Conservation (phyloP, 2,113 vertebrate genomes). For the Ceuthmochares aereus region DNA sequence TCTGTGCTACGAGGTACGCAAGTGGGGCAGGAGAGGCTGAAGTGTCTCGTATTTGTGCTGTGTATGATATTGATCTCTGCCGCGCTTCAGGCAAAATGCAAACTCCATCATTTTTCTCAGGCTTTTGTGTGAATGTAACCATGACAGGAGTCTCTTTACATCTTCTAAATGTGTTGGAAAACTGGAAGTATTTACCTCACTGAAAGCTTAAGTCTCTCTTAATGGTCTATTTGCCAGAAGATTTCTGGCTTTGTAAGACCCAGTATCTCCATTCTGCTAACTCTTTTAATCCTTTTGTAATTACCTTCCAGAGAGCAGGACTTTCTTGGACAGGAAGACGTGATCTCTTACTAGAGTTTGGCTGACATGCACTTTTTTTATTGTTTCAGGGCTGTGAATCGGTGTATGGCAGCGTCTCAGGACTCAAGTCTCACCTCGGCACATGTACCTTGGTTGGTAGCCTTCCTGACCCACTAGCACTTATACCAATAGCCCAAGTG, state of each 20-base stretch:
- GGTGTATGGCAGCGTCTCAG: slow-evolving; percentile 92
- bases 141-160: background rate
- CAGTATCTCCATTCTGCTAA: background rate
- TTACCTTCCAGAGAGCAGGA: background rate
- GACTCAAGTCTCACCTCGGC: slow-evolving; percentile 93
- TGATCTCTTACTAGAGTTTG: background rate
- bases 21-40: background rate
- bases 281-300: background rate
- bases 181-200: background rate
- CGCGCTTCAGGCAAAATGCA: background rate
- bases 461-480: background rate
- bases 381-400: slow-evolving; percentile 86
- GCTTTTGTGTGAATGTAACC: background rate
- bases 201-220: background rate
- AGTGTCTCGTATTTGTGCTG: background rate
- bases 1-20: background rate
- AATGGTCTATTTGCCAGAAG: background rate
- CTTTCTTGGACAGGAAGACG: background rate
- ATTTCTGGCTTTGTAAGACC: background rate
- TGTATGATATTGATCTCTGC: background rate
- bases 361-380: background rate
- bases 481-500: background rate
- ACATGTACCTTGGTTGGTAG: slow-evolving; percentile 87
- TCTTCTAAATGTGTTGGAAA: background rate
- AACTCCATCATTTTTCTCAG: background rate